phyloP scores from a whole-genome alignment of 2,888 invertebrate genomes.

The Siphlonurus alternatus region DNA sequence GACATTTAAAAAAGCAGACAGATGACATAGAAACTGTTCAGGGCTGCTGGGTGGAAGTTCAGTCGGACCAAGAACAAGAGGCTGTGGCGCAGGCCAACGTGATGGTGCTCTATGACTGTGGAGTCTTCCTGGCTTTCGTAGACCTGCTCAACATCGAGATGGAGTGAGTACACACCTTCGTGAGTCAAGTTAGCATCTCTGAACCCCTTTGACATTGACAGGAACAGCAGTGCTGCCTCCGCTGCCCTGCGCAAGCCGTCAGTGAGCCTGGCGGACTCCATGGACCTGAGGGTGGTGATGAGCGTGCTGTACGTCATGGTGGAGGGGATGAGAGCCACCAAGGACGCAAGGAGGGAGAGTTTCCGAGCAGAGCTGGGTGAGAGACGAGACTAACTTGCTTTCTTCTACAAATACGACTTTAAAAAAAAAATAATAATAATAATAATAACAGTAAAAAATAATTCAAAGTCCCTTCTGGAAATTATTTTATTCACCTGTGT shows the following conservation, averaged over 20 bases:
- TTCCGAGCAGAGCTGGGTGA: slow-evolving; percentile 39
- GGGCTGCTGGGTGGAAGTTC: slow-evolving; percentile 87
- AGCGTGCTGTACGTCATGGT: slow-evolving; percentile 90
- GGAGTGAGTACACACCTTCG: slow-evolving; percentile 33
- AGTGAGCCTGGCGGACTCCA: slow-evolving; percentile 76
- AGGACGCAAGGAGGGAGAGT: too few relatives aligned
- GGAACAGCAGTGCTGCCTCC: slow-evolving; percentile 48
- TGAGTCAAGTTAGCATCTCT: neutral
- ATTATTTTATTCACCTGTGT: too few relatives aligned
- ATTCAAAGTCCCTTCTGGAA: too few relatives aligned
- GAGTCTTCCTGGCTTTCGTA: slow-evolving; percentile 76
- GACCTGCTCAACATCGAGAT: slow-evolving; percentile 91
- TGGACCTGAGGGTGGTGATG: slow-evolving; percentile 78
- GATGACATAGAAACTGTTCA: too few relatives aligned
- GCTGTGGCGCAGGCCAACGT: slow-evolving; percentile 71
- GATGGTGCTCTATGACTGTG: slow-evolving; percentile 73
- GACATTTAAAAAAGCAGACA: too few relatives aligned
- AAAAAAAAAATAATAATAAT: too few relatives aligned
- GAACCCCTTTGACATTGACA: too few relatives aligned
- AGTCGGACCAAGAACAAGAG: slow-evolving; percentile 79
- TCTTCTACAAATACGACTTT: too few relatives aligned
- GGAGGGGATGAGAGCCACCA: slow-evolving; percentile 73
- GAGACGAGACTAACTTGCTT: slow-evolving; percentile 6
- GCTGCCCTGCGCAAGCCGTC: slow-evolving; percentile 56
- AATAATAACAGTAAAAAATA: too few relatives aligned